A percentile compares a stretch with the other conserved stretches of the same genome.
These are phyloP conservation scores for Nautilus pompilius DNA, from an alignment of 1,140 invertebrate genomes.

Conservation along the genomic window DNA sequence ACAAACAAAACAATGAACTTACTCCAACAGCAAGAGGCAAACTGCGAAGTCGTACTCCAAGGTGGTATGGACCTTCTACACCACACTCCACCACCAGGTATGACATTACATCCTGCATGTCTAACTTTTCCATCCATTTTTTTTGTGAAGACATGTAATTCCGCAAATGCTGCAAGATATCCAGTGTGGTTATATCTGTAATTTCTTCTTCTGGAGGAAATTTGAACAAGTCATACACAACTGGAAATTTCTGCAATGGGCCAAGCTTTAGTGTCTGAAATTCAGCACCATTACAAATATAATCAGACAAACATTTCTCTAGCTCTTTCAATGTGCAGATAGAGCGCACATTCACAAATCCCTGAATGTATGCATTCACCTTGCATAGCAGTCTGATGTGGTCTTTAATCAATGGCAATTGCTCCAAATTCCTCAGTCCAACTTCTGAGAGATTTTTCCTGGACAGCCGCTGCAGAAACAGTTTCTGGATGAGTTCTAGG, in stretches of 20 bases:
- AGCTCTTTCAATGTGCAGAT: constrained; percentile 47
- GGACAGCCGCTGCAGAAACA: constrained; percentile 29
- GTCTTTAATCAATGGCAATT: constrained; percentile 29
- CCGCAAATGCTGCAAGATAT: constrained; percentile 42
- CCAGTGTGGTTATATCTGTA: constrained; percentile 39
- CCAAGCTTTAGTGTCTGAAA: constrained; percentile 44
- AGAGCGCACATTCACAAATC: constrained; percentile 35
- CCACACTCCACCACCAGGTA: constrained; percentile 35
- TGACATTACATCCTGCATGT: constrained; percentile 42
- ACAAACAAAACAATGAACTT: constrained; percentile 3
- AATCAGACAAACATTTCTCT: constrained; percentile 29
- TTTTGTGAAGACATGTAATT: constrained; percentile 35
- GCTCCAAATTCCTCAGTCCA: constrained; percentile 18
- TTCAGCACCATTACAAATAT: constrained; percentile 22
- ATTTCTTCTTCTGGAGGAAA: constrained; percentile 38
- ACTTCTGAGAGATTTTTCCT: constrained; percentile 14
- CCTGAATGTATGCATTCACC: constrained; percentile 45
- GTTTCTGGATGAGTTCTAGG: constrained; percentile 24
- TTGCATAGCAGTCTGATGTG: constrained; percentile 28
- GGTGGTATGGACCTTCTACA: constrained; percentile 32
- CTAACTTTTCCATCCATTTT: constrained; percentile 35
- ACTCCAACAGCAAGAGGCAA: constrained; percentile 43
- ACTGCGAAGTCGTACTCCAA: constrained; percentile 48
- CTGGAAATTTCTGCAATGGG: constrained; percentile 40
- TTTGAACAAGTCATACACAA: constrained; percentile 45